Base-by-base conservation (phyloP, 2,888 invertebrate species). In the Lasioglossum figueresi region DNA sequence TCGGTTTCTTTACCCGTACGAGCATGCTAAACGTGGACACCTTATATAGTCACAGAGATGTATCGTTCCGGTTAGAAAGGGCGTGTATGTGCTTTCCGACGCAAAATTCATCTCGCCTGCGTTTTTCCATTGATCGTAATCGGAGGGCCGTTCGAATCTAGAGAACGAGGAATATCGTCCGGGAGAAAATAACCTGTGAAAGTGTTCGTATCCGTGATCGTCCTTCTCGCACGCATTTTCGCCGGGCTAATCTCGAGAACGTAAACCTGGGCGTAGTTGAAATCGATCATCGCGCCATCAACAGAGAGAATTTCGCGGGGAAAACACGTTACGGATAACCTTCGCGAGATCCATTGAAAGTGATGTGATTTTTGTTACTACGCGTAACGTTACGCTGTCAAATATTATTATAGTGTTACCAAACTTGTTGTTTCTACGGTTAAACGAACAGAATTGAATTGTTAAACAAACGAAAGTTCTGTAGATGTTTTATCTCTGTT, bases 221-320 rank as follows among this genome's bases (percentile, higher is more conserved):
- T 66, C 23, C 66, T 4, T n/a, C 16, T 48, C 34, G 2, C 19
- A 14, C 40, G 4, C 23, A 71, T 2, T 70, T 48, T 10, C 43
- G 27, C 48, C 48, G 63, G n/a, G 71, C 14, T 77, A 43, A 78
- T 83, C 71, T 83, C 19, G 72, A 70, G 56, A 83, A 78, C 72
- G 73, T 78, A 73, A 76, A 80, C 76, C 73, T 87, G 87, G 80
- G 87, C 87, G 87, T 87, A 76, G 87, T 87, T 87, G 78, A 63
- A 40, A 86, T 86, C 87, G 87, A 87, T 87, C 73, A 83, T 87
- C 68, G 72, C 76, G 80, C 83, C 83, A 77, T 76, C 74, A 45
- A 72, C 73, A 27, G 77, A 27, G 77, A 77, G 77, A 77, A 82
- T 83, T 86, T 86, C 87, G 78, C 83, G 72, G 80, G 77, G 77